Evolutionary conservation across 2,113 vertebrate species (phyloP), one percentile per base, ranked within the genome.

Genomic region (Scomber scombrus): DNA sequence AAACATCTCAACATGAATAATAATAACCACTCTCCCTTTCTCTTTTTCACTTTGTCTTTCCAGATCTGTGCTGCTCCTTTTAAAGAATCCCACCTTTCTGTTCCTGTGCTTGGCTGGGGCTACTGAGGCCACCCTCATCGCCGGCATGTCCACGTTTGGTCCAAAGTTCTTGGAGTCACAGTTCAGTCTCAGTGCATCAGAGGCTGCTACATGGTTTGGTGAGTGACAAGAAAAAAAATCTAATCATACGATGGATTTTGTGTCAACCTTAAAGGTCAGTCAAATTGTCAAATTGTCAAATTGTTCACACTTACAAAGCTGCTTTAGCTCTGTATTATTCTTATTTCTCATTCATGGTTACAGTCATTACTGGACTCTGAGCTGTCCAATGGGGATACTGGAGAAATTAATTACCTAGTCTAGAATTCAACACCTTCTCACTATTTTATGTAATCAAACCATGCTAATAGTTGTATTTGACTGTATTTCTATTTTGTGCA

Each of bases 141-240:
- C 97, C 0, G 96, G 97, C 76, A 97, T 99, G 96, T 98, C 98
- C 69, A 99, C 98, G 0, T 99, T 99, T 16, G 97, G 97, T 1
- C 98, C 98, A 86, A 99, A 99, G 92, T 98, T 98, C 88, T 89
- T 99, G 12, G 97, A 99, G 92, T 96, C 97, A 10, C 98, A 99
- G 91, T 97, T 99, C 78, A 97, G 95, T 85, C 93, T 99, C 78
- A 99, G 98, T 14, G 96, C 98, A 16, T 98, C 98, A 0, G 95
- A 97, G 87, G 97, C 97, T 2, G 97, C 98, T 69, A 97, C 96
- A 0, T 94, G 96, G 93, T 99, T 99, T 23, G 98, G 98, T 99
- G 91, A 96, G 96, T 65, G 58, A 72, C 11, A 0, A 18, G 21
- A 16, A 18, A 26, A 23, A 2, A 40, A 9, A 9, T 40, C 34